These are phyloP conservation scores for Cisticola juncidis DNA, from an alignment of 2,113 vertebrate genomes.

Conservation along the genomic window DNA sequence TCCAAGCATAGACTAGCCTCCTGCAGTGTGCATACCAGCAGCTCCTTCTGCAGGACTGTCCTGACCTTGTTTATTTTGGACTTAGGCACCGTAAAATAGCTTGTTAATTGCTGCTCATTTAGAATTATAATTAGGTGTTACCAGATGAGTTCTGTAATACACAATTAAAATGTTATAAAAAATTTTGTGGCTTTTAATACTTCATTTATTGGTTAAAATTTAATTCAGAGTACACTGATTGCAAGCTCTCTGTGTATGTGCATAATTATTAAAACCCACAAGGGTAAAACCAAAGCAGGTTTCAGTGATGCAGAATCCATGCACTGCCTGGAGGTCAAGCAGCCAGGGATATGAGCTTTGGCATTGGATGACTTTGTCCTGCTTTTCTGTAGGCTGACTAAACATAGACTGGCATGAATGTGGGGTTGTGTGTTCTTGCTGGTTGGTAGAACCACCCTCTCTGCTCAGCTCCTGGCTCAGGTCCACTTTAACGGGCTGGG, in stretches of 20 bases:
- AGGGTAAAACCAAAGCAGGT: background rate
- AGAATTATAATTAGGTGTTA: slow-evolving; percentile 54
- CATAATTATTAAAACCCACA: slow-evolving; percentile 34
- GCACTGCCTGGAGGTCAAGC: background rate
- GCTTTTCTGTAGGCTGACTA: background rate
- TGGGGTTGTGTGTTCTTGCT: background rate
- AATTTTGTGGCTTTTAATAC: slow-evolving; percentile 50
- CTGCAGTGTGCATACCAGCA: background rate
- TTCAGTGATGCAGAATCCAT: background rate
- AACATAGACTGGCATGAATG: background rate
- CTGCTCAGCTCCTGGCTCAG: background rate
- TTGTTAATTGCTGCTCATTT: slow-evolving; percentile 54
- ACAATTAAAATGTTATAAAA: slow-evolving; percentile 57
- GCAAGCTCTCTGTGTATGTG: slow-evolving; percentile 4
- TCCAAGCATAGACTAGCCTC: background rate
- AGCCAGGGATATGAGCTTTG: background rate
- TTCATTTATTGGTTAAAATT: slow-evolving; percentile 62
- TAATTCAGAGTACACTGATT: slow-evolving; percentile 46
- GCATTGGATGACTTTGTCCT: background rate
- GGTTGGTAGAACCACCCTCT: background rate
- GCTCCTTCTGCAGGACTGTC: background rate
- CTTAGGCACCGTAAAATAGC: slow-evolving; percentile 24
- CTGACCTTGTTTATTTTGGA: slow-evolving; percentile 50
- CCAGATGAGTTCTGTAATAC: slow-evolving; percentile 41
- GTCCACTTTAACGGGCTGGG: background rate